A percentile compares a stretch with the other conserved stretches of the same genome.
Conservation (phyloP, 1,140 invertebrate species). For the Cyclargus thomasi region DNA sequence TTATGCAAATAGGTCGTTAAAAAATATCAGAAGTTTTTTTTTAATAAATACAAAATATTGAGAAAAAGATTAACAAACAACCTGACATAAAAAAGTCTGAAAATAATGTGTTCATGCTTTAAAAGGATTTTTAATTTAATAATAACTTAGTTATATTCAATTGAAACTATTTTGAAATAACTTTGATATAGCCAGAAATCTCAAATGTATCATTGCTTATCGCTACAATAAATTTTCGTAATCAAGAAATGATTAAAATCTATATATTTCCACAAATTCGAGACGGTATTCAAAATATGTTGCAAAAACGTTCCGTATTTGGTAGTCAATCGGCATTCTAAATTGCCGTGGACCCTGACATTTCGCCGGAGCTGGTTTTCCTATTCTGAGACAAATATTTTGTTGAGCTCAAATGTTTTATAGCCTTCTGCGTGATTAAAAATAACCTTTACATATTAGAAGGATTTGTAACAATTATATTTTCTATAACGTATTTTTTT, state of each 20-base stretch:
- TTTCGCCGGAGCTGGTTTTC: slow-evolving; percentile 39
- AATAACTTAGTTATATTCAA: not conserved
- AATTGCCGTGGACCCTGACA: slow-evolving; percentile 58
- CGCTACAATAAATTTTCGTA: not conserved
- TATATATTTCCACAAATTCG: slow-evolving; percentile 13
- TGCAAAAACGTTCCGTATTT: slow-evolving; percentile 35
- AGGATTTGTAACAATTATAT: not conserved
- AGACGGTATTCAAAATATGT: slow-evolving; percentile 29
- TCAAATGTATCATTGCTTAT: not conserved
- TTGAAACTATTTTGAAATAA: not conserved
- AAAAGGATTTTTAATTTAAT: not conserved
- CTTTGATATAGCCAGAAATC: not conserved
- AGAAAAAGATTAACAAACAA: too few relatives aligned
- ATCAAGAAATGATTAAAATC: not conserved
- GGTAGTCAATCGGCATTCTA: slow-evolving; percentile 47
- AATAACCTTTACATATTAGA: not conserved
- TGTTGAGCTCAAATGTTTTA: not conserved
- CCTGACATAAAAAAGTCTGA: too few relatives aligned
- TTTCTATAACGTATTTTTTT: too few relatives aligned
- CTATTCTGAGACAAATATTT: slow-evolving; percentile 19
- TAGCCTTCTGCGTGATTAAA: not conserved
- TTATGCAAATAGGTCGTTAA: too few relatives aligned
- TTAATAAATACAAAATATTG: too few relatives aligned
- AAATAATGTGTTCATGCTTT: too few relatives aligned
- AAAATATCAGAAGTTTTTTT: too few relatives aligned